Evolutionary conservation across 2,113 vertebrate genomes (phyloP).

Genomic region (Chlamydotis undulata): DNA sequence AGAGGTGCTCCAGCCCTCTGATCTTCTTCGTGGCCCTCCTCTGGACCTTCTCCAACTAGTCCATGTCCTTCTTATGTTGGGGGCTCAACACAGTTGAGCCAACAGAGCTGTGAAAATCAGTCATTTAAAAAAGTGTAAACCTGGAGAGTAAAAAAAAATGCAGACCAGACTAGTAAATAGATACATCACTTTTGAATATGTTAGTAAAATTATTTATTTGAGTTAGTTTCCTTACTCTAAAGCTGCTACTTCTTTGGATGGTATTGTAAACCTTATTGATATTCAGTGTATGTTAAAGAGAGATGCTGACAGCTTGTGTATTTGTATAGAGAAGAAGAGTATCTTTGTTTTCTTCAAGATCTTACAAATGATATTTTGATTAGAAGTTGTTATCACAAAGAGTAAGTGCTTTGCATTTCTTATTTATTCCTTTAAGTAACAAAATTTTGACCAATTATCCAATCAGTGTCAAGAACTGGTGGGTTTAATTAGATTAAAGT

Average conservation of each 20-base stretch:
- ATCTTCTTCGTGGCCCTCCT: no score
- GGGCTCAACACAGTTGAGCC: no score
- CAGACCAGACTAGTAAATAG: neutral
- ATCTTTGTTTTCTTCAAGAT: slow-evolving; percentile 61
- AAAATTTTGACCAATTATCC: neutral
- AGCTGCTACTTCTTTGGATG: neutral
- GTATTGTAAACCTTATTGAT: neutral
- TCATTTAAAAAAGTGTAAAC: neutral
- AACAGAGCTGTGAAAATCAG: neutral
- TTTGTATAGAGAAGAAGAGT: slow-evolving; percentile 54
- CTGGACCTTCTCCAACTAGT: no score
- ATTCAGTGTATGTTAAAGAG: neutral
- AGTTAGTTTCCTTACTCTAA: neutral
- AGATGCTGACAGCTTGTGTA: neutral
- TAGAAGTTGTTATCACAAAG: neutral
- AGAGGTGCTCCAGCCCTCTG: no score
- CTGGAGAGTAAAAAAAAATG: neutral
- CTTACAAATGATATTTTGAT: slow-evolving; percentile 66
- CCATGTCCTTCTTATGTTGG: no score
- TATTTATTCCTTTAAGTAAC: neutral
- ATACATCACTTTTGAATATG: neutral
- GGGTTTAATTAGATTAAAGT: neutral
- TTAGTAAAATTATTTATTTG: neutral
- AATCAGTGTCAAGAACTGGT: neutral
- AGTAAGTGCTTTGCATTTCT: slow-evolving; percentile 46